Evolutionary conservation across 1,140 invertebrate species (phyloP), one percentile per base, ranked within the genome.

Genomic region (Octopus sinensis): DNA sequence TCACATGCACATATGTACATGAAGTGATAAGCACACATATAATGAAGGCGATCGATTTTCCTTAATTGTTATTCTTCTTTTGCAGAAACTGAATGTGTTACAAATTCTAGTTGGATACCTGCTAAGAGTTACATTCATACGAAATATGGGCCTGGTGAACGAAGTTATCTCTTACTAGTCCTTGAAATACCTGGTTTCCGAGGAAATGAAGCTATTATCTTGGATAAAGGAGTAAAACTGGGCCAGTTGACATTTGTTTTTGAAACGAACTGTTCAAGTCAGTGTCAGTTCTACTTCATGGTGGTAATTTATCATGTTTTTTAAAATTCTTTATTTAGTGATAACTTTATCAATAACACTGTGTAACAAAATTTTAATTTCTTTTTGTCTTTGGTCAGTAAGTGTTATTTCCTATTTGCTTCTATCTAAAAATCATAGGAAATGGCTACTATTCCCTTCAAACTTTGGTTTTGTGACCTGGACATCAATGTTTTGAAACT

Each of bases 251-350:
- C 86, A 5, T 93, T 93, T 85, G 88, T 87, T 9, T 93, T 93
- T 86, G 91, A 93, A 82, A 84, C 92, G n/a, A 84, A 88, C n/a
- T 93, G 93, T 86, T 82, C 85, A 4, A 86, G 84, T 10, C 87
- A 91, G 54, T 93, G 93, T 85, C 89, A 91, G 82, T 90, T 93
- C 81, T 84, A 91, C n/a, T 92, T 93, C 79, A 91, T 93, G 89
- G 90, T 92, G 86, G 92, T 93, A 85, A 43, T 43, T 43, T 43
- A 43, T 43, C 30, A 43, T 43, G 30, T 43, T 43, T 43, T 43
- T 43, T 43, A 43, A 43, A 43, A 43, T 43, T 43, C 30, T 43
- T 43, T 43, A 43, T 43, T 43, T 43, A 43, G 30, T 43, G 30
- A 43, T 43, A 43, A 43, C 3, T 43, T 43, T 43, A 43, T 43